Base-by-base conservation (phyloP, 2,888 invertebrate species). In the Thymelicus lineola region DNA sequence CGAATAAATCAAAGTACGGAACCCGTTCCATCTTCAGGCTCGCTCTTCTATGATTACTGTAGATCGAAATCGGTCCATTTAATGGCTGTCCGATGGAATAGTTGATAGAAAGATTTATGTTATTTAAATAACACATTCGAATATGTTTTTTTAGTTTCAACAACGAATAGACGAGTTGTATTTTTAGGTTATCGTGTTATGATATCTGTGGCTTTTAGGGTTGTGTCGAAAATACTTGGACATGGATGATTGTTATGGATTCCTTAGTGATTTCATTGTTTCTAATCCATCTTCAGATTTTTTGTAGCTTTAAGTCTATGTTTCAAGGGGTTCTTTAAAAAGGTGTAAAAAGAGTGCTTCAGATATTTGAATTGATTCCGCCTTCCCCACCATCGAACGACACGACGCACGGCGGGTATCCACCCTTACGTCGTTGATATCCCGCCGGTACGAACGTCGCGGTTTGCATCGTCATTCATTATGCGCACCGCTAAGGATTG, bases 11-110 rank as follows among this genome's bases (percentile, higher is more conserved):
- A 38, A 28, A 63, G 53, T 73, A 75, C 75, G 72, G 78, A 79
- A 77, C 78, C 75, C 53, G 14, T 20, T 3, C 12, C 28, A 42
- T 50, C 12, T 67, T 28, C 55, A 60, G 15, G 36, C 75, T 71
- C 71, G 61, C 72, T 71, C 68, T 48, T 63, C 63, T 48, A 45
- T 66, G 66, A 71, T 75, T 76, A 72, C 67, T 71, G 70, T 67
- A 88, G 89, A 90, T 90, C 82, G 81, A 80, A 81, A 91, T 89
- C 89, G 76, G 80, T 82, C 85, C 86, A 89, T 91, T 90, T 89
- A 86, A 87, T 82, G 83, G 77, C 80, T 80, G 84, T 83, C 83
- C 79, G 91, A 90, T 89, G 86, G 84, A 80, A 83, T 80, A 80
- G 78, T 76, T 78, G 90, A 91, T 91, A 89, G 81, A 84, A 80